phyloP scores from a whole-genome alignment of 2,113 vertebrate genomes.

The Lepus timidus region DNA sequence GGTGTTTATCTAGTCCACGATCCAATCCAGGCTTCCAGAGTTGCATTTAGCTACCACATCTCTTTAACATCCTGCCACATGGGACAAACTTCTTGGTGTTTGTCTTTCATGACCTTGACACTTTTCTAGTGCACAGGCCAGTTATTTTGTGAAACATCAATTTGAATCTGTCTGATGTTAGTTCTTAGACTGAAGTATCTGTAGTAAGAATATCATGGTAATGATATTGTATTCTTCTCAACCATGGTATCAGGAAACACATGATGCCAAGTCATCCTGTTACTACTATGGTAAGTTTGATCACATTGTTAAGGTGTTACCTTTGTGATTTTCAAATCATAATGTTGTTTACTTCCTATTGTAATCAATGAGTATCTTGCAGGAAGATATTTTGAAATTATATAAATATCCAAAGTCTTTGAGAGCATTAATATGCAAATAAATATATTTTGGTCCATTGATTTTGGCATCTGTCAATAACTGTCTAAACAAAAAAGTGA shows the following conservation, averaged over 20 bases:
- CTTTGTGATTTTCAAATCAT: neutral
- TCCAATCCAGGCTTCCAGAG: neutral
- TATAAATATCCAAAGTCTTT: neutral
- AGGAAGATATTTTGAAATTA: neutral
- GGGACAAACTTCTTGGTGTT: neutral
- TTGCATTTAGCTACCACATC: neutral
- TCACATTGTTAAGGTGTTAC: neutral
- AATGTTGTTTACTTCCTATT: neutral
- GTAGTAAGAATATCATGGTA: neutral
- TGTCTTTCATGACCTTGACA: neutral
- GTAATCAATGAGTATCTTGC: neutral
- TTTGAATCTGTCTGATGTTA: neutral
- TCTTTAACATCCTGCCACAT: neutral
- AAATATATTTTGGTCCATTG: neutral
- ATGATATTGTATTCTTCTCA: neutral
- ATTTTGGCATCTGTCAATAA: neutral
- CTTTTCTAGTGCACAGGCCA: neutral
- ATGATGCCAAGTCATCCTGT: neutral
- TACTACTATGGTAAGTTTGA: neutral
- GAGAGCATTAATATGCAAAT: neutral
- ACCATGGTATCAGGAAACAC: neutral
- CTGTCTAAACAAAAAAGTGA: neutral
- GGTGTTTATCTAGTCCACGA: too few relatives aligned
- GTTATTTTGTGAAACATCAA: neutral
- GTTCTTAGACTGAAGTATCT: neutral